These are phyloP conservation scores for Glossophaga mutica DNA, from an alignment of 2,797 vertebrate genomes.

Conservation along the genomic window DNA sequence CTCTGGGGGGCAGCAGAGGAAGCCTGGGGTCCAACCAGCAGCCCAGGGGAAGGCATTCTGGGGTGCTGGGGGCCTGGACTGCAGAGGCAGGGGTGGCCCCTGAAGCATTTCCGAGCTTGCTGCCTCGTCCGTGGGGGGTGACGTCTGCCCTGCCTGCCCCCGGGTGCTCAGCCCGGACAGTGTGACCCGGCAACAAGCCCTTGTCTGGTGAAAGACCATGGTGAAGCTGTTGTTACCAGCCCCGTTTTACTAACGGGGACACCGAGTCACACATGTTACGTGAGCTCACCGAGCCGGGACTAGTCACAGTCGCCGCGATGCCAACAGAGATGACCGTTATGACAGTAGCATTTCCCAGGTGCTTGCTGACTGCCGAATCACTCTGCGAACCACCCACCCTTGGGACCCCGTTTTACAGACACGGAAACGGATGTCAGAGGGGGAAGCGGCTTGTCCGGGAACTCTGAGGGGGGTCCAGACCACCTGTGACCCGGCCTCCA, in stretches of 20 bases:
- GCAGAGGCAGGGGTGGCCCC: not conserved
- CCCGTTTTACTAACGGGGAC: not conserved
- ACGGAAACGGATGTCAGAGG: not conserved
- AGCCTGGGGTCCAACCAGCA: not conserved
- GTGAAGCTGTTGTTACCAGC: not conserved
- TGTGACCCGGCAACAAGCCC: accelerated
- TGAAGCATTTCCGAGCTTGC: not conserved
- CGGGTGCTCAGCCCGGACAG: too few relatives aligned
- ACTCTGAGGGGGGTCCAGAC: too few relatives aligned
- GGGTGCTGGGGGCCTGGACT: too few relatives aligned
- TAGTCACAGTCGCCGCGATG: not conserved
- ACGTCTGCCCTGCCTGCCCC: accelerated
- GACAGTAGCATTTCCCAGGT: not conserved
- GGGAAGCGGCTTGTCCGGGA: accelerated
- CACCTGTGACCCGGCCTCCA: accelerated
- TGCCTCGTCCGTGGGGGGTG: accelerated
- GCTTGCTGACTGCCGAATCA: not conserved
- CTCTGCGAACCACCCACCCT: not conserved
- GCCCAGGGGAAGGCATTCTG: too few relatives aligned
- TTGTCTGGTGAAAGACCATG: not conserved
- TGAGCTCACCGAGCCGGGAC: not conserved
- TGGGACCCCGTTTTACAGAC: not conserved
- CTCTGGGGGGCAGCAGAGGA: not conserved
- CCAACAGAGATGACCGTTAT: not conserved
- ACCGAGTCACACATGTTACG: not conserved